These are phyloP conservation scores for Carpatolechia fugitivella DNA, from an alignment of 2,888 invertebrate genomes.

Conservation along the genomic window DNA sequence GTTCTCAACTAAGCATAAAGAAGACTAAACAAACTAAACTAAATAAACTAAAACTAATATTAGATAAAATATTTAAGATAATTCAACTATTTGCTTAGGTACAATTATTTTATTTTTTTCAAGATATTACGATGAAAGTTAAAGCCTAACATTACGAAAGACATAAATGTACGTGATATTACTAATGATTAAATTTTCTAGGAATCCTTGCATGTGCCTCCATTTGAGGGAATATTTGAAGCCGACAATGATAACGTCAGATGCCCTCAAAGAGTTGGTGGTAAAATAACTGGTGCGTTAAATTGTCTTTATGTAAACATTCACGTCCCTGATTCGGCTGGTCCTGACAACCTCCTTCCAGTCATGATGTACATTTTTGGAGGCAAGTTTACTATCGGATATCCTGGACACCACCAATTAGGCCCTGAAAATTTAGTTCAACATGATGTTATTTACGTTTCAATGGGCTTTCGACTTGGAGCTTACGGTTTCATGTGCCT, in stretches of 20 bases:
- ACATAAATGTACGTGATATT: background rate
- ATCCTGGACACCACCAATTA: slow-evolving; percentile 18
- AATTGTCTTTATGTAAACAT: slow-evolving; percentile 39
- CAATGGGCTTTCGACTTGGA: slow-evolving; percentile 30
- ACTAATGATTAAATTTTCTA: slow-evolving; percentile 13
- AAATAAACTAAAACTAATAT: no score
- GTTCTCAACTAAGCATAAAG: no score
- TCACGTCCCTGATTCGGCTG: slow-evolving; percentile 26
- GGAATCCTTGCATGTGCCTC: slow-evolving; percentile 23
- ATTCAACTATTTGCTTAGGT: no score
- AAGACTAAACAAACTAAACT: no score
- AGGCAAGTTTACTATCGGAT: slow-evolving; percentile 23
- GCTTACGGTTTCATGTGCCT: slow-evolving; percentile 32
- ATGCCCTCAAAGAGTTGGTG: slow-evolving; percentile 38
- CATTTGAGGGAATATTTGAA: slow-evolving; percentile 32
- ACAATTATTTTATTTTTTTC: no score
- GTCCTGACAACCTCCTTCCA: slow-evolving; percentile 17
- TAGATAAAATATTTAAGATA: no score
- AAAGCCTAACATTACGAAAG: no score
- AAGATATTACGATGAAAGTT: background rate
- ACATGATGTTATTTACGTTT: slow-evolving; percentile 31
- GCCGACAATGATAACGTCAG: slow-evolving; percentile 38
- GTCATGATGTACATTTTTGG: slow-evolving; percentile 31
- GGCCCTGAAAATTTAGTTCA: slow-evolving; percentile 29
- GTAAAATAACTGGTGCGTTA: slow-evolving; percentile 29